Evolutionary conservation across 2,888 invertebrate species (phyloP).

Genomic region (Nymphalis c-album): DNA sequence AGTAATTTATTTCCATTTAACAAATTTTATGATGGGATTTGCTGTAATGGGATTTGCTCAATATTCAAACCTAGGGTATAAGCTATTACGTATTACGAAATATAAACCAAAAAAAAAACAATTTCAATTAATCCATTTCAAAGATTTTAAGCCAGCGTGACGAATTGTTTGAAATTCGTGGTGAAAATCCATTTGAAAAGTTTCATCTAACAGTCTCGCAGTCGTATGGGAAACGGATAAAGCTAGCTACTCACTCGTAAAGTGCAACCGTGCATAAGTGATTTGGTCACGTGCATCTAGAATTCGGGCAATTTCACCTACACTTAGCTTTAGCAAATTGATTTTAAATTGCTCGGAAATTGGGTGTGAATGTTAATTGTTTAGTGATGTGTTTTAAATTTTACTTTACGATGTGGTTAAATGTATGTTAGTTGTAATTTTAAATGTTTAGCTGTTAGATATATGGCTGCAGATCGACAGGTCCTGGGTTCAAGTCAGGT

Average conservation of each 20-base stretch:
- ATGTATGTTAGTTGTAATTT: too few relatives aligned
- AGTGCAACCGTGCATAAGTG: constrained; percentile 21
- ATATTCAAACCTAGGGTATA: too few relatives aligned
- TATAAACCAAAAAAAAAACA: neutral
- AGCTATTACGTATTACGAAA: neutral
- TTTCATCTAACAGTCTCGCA: neutral
- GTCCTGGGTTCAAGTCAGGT: too few relatives aligned
- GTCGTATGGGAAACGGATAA: constrained; percentile 9
- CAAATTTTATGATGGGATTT: too few relatives aligned
- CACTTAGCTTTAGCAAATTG: neutral
- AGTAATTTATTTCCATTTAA: too few relatives aligned
- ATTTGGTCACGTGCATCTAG: constrained; percentile 17
- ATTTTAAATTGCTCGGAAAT: neutral
- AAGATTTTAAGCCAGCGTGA: too few relatives aligned
- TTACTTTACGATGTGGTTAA: too few relatives aligned
- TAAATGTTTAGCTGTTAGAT: too few relatives aligned
- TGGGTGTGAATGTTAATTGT: neutral
- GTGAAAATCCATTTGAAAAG: neutral
- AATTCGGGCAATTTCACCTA: constrained; percentile 13
- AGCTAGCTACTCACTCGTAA: constrained; percentile 12
- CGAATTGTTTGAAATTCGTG: neutral
- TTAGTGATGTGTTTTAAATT: too few relatives aligned
- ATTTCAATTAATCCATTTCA: too few relatives aligned
- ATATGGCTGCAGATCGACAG: too few relatives aligned
- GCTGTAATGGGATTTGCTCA: too few relatives aligned